Base-by-base conservation (phyloP, 2,113 vertebrate species). In the Colaptes auratus region DNA sequence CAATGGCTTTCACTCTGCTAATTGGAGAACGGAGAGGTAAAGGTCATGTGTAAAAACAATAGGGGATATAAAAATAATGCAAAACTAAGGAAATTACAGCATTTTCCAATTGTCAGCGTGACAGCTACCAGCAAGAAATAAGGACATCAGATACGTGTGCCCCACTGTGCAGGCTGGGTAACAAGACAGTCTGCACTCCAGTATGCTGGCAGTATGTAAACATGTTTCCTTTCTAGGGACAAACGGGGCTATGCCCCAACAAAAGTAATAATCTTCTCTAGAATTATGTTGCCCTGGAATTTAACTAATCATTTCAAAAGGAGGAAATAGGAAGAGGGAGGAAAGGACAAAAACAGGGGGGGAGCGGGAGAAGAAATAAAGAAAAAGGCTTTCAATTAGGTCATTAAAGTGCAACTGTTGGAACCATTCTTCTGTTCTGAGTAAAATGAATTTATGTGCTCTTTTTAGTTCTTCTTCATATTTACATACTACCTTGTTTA, bases 1-100 rank as follows among this genome's bases (percentile, higher is more conserved):
- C 95, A 97, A 97, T 96, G 91, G 91, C 58, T 96, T 93, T 90
- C 92, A 58, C 83, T 81, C 92, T 93, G 96, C 96, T 97, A 97
- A 96, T 21, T 96, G 96, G 95, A 94, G 97, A 97, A 97, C 0
- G 36, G 74, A 96, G 93, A 96, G 76, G 80, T 90, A 95, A 93
- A 96, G 95, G 94, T 97, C 96, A 96, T 94, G 94, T 96, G 95
- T 96, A 97, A 96, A 97, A 97, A 97, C 96, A 97, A 97, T 96
- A 96, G 96, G 93, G 89, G 89, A 93, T 94, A 96, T 88, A 96
- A 95, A 96, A 97, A 94, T 95, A 94, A 97, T 92, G 93, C 88
- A 96, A n/a, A 77, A 92, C 83, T 95, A 97, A 97, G 92, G 94
- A 97, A 97, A 92, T 91, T 86, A 95, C 67, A 82, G 84, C 89